These are phyloP conservation scores for Podiceps cristatus DNA, from an alignment of 2,113 vertebrate genomes.

Conservation along the genomic window DNA sequence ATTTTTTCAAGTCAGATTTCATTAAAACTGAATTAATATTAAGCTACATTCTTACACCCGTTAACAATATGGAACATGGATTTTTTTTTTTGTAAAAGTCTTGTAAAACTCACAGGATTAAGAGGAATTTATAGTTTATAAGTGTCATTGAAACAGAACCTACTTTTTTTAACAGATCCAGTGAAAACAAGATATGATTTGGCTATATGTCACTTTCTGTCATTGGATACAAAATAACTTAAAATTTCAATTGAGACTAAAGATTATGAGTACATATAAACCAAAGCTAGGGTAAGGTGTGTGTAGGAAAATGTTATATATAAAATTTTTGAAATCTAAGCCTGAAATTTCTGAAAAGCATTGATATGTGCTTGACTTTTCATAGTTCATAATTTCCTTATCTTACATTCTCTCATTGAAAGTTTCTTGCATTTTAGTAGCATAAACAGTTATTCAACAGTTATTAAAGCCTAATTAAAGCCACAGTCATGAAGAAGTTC, in stretches of 20 bases:
- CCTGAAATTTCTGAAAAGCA: neutral
- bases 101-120: neutral
- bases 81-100: neutral
- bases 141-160: neutral
- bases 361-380: neutral
- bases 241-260: neutral
- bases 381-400: neutral
- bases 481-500: neutral
- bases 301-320: neutral
- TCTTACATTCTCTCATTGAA: neutral
- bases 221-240: neutral
- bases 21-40: neutral
- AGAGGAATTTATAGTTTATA: neutral
- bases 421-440: neutral
- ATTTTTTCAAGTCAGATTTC: neutral
- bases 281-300: fast-evolving
- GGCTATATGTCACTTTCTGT: neutral
- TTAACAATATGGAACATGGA: neutral
- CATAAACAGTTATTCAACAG: neutral
- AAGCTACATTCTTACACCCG: neutral
- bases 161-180: neutral
- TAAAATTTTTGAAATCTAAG: neutral
- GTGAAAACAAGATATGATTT: neutral
- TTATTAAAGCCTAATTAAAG: conserved; percentile 43
- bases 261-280: neutral